These are phyloP conservation scores for Cuculus canorus DNA, from an alignment of 2,797 vertebrate species.

Conservation along the genomic window DNA sequence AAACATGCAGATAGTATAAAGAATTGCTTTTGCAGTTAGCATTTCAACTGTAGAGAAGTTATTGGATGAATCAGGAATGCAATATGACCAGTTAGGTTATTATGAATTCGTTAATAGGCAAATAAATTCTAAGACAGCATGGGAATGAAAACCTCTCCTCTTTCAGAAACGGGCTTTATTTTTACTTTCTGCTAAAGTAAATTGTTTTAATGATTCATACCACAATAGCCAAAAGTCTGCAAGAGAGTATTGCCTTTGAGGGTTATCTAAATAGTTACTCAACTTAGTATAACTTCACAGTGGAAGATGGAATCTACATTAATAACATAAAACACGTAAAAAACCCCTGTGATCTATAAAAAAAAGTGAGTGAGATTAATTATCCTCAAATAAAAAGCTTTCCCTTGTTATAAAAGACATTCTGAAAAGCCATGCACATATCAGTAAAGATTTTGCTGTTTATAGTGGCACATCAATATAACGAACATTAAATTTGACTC, in stretches of 20 bases:
- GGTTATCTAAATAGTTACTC: constrained; percentile 59
- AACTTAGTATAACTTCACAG: constrained; percentile 24
- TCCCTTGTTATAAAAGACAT: not conserved
- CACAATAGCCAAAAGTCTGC: constrained; percentile 26
- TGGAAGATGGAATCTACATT: constrained; percentile 34
- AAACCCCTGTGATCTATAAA: not conserved
- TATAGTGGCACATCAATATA: not conserved
- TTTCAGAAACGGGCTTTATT: constrained; percentile 34
- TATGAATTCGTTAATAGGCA: constrained; percentile 14
- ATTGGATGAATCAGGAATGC: constrained; percentile 8
- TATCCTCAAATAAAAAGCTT: not conserved
- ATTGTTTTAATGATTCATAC: constrained; percentile 22
- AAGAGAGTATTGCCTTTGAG: constrained; percentile 38
- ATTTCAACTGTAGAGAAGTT: constrained; percentile 41
- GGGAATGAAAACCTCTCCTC: constrained; percentile 2
- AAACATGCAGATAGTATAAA: constrained; percentile 56
- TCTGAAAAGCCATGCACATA: not conserved
- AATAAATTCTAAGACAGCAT: constrained; percentile 54
- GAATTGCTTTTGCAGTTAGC: constrained; percentile 54
- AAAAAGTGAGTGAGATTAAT: constrained; percentile 2
- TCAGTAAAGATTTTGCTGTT: not conserved
- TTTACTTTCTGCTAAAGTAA: constrained; percentile 6
- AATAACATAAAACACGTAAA: not conserved
- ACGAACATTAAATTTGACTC: not conserved
- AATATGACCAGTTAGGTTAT: not conserved